phyloP scores from a whole-genome alignment of 2,888 invertebrate genomes.

The Bugula neritina region DNA sequence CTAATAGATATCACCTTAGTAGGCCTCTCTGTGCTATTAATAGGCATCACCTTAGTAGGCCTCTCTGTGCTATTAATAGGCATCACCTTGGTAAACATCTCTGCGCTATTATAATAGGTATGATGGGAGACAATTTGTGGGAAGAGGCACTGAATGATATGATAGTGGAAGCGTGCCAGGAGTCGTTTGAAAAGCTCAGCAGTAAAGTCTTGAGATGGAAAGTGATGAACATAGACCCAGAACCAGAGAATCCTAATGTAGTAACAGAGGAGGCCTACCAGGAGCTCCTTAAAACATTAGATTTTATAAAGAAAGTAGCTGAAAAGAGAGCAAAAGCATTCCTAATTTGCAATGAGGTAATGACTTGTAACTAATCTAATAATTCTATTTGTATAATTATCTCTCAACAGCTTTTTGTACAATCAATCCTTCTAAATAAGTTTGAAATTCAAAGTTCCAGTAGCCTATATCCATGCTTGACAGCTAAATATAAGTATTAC shows the following conservation, averaged over 20 bases:
- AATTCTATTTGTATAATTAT: too few species aligned
- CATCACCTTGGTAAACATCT: too few species aligned
- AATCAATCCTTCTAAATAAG: too few species aligned
- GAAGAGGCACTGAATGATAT: slow-evolving; percentile 16
- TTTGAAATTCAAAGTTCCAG: too few species aligned
- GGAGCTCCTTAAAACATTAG: neutral
- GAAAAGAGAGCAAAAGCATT: neutral
- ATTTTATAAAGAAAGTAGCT: neutral
- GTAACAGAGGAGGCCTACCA: neutral
- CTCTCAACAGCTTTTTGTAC: too few species aligned
- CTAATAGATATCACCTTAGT: too few species aligned
- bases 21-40: too few species aligned
- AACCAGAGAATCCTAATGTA: neutral
- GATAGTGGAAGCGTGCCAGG: neutral
- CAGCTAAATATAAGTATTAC: too few species aligned
- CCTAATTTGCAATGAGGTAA: neutral
- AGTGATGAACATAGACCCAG: neutral
- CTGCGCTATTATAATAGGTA: too few species aligned
- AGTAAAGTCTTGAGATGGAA: slow-evolving; percentile 3
- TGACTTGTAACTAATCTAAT: neutral
- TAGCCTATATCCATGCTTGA: too few species aligned
- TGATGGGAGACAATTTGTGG: neutral
- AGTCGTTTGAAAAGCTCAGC: neutral
- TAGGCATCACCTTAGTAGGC: too few species aligned
- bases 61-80: too few species aligned